A percentile compares a stretch with the other conserved stretches of the same genome.
These are phyloP conservation scores for Papilio demoleus DNA, from an alignment of 2,888 invertebrate species.

Conservation along the genomic window DNA sequence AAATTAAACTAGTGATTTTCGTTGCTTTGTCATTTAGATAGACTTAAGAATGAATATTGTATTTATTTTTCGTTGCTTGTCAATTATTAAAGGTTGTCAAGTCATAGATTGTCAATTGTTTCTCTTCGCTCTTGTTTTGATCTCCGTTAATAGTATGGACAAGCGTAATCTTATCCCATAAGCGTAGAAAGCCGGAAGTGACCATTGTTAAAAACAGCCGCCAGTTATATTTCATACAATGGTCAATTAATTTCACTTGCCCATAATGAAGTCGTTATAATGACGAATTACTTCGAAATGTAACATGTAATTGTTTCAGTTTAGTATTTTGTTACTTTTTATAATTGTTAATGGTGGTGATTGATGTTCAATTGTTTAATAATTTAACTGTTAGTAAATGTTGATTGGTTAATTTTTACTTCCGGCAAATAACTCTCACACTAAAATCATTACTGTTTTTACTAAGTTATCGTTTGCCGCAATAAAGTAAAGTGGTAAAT, in stretches of 20 bases:
- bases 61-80: neutral
- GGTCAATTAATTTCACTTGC: constrained; percentile 39
- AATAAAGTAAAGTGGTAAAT: too few relatives aligned
- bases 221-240: constrained; percentile 49
- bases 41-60: too few relatives aligned
- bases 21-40: too few relatives aligned
- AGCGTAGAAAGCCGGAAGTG: constrained; percentile 54
- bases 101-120: neutral
- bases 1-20: too few relatives aligned
- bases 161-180: constrained; percentile 31
- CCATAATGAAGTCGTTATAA: constrained; percentile 37
- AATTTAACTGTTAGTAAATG: neutral
- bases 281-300: constrained; percentile 36
- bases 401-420: too few relatives aligned
- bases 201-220: constrained; percentile 49
- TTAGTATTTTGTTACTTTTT: neutral
- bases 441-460: too few relatives aligned
- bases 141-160: neutral
- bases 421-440: too few relatives aligned
- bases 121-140: neutral
- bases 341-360: neutral
- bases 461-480: too few relatives aligned
- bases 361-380: neutral
- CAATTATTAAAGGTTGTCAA: neutral
- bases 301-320: constrained; percentile 13